A percentile compares a stretch with the other conserved stretches of the same genome.
These are phyloP conservation scores for Stercorarius parasiticus DNA, from an alignment of 2,113 vertebrate species.

Conservation along the genomic window DNA sequence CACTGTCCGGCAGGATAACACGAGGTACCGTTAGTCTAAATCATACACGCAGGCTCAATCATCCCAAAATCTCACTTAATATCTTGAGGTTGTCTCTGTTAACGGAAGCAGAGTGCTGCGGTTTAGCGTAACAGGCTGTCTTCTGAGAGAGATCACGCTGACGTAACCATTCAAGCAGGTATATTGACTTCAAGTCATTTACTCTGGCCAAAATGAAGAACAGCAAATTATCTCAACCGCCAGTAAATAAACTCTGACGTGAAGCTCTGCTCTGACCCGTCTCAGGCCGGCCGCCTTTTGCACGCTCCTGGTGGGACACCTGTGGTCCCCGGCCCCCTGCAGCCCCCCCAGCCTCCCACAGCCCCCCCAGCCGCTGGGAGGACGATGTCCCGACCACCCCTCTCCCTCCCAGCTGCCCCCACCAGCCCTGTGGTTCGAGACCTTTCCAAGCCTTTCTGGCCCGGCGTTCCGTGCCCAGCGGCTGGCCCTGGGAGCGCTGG, in stretches of 20 bases:
- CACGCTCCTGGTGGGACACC: fast-evolving
- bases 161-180: too few species aligned
- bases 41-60: fast-evolving
- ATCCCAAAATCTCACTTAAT: not conserved
- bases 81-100: not conserved
- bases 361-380: not conserved
- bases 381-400: not conserved
- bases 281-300: not conserved
- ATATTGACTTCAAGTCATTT: not conserved
- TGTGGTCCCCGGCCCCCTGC: not conserved
- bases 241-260: fast-evolving
- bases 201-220: not conserved
- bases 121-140: not conserved
- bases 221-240: not conserved
- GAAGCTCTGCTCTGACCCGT: fast-evolving
- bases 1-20: fast-evolving
- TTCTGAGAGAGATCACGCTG: not conserved
- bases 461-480: not conserved
- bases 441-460: not conserved
- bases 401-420: not conserved
- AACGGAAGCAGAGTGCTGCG: not conserved
- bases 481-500: not conserved
- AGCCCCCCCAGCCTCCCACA: not conserved
- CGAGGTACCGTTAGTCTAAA: fast-evolving
- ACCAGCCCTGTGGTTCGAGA: not conserved